Conservation (phyloP, 2,888 invertebrate genomes). For the Pilophorus perplexus region DNA sequence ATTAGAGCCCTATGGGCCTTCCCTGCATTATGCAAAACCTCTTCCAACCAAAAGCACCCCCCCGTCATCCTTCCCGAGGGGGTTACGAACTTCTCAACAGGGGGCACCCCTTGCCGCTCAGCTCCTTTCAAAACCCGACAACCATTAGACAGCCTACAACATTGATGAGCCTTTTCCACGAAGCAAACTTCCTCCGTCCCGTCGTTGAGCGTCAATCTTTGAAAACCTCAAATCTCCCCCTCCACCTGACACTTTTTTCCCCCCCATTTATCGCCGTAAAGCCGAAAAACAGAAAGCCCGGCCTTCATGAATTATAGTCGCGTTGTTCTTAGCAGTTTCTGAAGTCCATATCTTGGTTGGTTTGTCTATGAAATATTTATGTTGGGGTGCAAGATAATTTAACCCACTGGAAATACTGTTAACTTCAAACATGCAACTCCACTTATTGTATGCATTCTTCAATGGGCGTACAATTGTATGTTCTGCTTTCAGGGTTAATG, state of each 20-base stretch:
- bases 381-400: too few species aligned
- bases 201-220: neutral
- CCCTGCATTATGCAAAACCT: slow-evolving; percentile 19
- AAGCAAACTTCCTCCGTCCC: neutral
- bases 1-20: slow-evolving; percentile 30
- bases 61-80: neutral
- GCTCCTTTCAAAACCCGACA: slow-evolving; percentile 28
- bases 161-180: slow-evolving; percentile 40
- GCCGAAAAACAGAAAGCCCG: too few species aligned
- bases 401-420: too few species aligned
- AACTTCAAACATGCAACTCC: too few species aligned
- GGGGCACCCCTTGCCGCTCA: neutral
- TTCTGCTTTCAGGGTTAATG: too few species aligned
- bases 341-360: too few species aligned
- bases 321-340: too few species aligned
- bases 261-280: neutral
- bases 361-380: too few species aligned
- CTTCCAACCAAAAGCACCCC: neutral
- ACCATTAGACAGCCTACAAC: slow-evolving; percentile 40
- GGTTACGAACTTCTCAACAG: neutral
- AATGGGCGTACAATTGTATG: too few species aligned
- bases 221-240: neutral
- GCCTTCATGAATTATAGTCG: too few species aligned
- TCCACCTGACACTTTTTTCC: too few species aligned
- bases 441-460: too few species aligned